Percentiles rank a stretch among this genome's conserved stretches.
Conservation (phyloP, 2,113 vertebrate genomes). For the Toxotes jaculatrix region DNA sequence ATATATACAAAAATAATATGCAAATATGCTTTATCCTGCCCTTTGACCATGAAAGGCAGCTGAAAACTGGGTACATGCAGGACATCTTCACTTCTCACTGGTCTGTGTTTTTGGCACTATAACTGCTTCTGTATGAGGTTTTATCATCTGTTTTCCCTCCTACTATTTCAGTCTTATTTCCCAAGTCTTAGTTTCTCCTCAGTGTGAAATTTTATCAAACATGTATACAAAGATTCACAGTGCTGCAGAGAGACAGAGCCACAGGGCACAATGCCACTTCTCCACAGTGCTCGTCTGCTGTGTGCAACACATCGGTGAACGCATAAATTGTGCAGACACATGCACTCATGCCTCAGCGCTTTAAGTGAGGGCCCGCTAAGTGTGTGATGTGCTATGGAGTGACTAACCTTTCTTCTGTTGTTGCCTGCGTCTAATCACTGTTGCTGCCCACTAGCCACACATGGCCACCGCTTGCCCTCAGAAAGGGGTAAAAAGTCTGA, state of each 20-base stretch:
- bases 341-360: slow-evolving; percentile 38
- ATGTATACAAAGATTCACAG: slow-evolving; percentile 7
- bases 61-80: not conserved
- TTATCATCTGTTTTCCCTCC: not conserved
- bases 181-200: slow-evolving; percentile 7
- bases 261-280: slow-evolving; percentile 2
- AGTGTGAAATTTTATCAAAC: slow-evolving; percentile 26
- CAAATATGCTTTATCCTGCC: not conserved
- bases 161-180: not conserved
- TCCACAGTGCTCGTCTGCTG: not conserved
- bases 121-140: not conserved
- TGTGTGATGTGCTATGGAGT: slow-evolving; percentile 38
- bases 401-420: slow-evolving; percentile 23
- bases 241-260: slow-evolving; percentile 19
- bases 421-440: slow-evolving; percentile 14
- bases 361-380: slow-evolving; percentile 38
- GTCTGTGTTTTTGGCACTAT: not conserved
- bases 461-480: slow-evolving; percentile 6
- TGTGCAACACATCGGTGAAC: slow-evolving; percentile 30
- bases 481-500: slow-evolving; percentile 12
- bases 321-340: slow-evolving; percentile 41
- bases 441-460: slow-evolving; percentile 21
- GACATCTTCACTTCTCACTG: not conserved
- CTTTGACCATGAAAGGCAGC: not conserved
- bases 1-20: not conserved